Evolutionary conservation across 2,888 invertebrate species (phyloP).

Genomic region (Latheticus oryzae): DNA sequence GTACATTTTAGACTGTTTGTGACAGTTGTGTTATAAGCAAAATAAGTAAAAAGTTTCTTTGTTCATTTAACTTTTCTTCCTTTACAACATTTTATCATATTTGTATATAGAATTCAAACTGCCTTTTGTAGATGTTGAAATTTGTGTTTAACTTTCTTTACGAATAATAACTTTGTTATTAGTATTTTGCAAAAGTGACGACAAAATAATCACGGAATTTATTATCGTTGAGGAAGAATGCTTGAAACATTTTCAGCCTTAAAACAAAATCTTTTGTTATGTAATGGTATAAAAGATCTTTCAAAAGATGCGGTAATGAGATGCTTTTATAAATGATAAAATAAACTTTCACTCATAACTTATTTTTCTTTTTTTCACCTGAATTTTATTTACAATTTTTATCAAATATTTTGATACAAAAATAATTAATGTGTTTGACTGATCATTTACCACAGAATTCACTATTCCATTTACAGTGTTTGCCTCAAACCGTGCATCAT

Average conservation of each 20-base stretch:
- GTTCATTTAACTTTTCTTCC: conserved; percentile 5
- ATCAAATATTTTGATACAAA: no score
- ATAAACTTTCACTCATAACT: conserved; percentile 26
- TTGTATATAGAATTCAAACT: conserved; percentile 15
- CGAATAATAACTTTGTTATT: conserved; percentile 23
- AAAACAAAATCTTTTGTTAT: conserved; percentile 32
- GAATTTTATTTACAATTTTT: not conserved
- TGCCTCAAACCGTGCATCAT: no score
- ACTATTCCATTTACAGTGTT: no score
- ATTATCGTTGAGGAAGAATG: conserved; percentile 20
- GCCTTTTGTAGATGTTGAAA: conserved; percentile 7
- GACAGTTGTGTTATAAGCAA: conserved; percentile 6
- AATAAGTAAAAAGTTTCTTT: conserved; percentile 13
- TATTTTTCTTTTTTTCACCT: no score
- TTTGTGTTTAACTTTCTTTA: conserved; percentile 24
- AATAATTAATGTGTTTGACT: no score
- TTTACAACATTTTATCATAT: conserved; percentile 18
- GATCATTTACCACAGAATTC: no score
- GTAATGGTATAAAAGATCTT: no score
- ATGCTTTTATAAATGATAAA: conserved; percentile 30
- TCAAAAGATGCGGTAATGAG: conserved; percentile 24
- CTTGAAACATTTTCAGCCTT: conserved; percentile 15
- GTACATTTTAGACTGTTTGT: conserved; percentile 1
- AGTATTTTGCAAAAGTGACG: conserved; percentile 13
- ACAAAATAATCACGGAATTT: conserved; percentile 26